These are phyloP conservation scores for Anabas testudineus DNA, from an alignment of 2,797 vertebrate genomes.

Conservation along the genomic window DNA sequence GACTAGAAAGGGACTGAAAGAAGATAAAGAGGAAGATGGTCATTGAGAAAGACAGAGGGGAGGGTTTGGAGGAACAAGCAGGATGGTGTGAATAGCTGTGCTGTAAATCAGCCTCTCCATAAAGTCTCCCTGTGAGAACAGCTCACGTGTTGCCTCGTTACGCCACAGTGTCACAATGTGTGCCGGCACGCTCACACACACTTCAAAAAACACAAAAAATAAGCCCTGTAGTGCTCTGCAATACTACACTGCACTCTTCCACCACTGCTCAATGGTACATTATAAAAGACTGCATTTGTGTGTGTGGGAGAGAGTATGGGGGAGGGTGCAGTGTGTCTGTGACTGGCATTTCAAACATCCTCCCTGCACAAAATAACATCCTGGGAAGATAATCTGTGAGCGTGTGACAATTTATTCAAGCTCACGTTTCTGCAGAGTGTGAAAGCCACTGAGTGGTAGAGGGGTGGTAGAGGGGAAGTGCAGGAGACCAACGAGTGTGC, in stretches of 20 bases:
- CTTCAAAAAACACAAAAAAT: constrained; percentile 59
- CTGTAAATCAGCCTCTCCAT: constrained; percentile 77
- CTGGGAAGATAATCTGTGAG: constrained; percentile 84
- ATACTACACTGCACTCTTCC: constrained; percentile 71
- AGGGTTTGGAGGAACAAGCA: constrained; percentile 57
- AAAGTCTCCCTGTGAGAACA: constrained; percentile 64
- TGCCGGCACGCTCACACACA: constrained; percentile 52
- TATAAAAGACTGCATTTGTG: constrained; percentile 65
- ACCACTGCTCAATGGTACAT: constrained; percentile 68
- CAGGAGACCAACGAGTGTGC: constrained; percentile 68
- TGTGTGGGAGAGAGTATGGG: constrained; percentile 54
- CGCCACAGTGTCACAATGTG: constrained; percentile 62
- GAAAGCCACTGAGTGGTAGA: constrained; percentile 70
- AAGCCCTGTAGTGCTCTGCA: constrained; percentile 65
- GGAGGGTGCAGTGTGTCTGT: constrained; percentile 73
- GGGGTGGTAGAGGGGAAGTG: constrained; percentile 71
- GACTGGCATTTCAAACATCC: constrained; percentile 85
- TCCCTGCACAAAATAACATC: constrained; percentile 83
- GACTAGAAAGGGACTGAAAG: constrained; percentile 45
- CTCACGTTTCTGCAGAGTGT: constrained; percentile 82
- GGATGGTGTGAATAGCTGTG: constrained; percentile 70
- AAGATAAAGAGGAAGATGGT: constrained; percentile 61
- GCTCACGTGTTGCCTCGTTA: constrained; percentile 70
- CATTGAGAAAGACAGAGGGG: constrained; percentile 63
- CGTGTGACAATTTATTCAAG: constrained; percentile 85